Evolutionary conservation across 1,140 invertebrate genomes (phyloP).

Genomic region (Drosophila ambigua): DNA sequence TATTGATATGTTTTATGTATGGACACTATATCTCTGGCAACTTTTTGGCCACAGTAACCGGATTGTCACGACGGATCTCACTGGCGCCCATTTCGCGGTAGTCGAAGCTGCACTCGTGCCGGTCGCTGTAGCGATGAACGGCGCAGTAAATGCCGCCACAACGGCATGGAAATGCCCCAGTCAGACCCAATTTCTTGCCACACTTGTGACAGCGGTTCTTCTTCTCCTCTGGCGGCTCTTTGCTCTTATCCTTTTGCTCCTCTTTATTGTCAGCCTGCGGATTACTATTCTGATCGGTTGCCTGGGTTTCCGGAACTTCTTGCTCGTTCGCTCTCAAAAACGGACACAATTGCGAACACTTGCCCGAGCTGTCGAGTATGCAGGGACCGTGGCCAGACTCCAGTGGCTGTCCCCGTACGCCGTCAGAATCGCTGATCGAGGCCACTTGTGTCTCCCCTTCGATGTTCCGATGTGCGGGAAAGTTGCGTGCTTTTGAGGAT

Average conservation of each 20-base stretch:
- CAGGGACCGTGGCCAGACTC: neutral
- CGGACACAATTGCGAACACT: too few species aligned
- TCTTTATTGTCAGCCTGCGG: neutral
- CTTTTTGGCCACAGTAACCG: conserved; percentile 49
- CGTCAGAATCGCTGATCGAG: neutral
- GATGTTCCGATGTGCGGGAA: conserved; percentile 1
- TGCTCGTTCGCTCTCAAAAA: neutral
- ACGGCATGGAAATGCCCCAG: conserved; percentile 59
- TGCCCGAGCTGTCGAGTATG: neutral
- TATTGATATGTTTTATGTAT: too few species aligned
- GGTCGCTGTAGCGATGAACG: conserved; percentile 66
- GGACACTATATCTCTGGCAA: conserved; percentile 8
- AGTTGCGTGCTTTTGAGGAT: conserved; percentile 37
- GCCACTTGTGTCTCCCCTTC: neutral
- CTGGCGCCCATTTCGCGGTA: conserved; percentile 64
- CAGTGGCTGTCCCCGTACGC: neutral
- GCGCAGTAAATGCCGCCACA: conserved; percentile 60
- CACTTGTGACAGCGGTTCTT: conserved; percentile 63
- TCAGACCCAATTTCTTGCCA: conserved; percentile 63
- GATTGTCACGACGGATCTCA: conserved; percentile 67
- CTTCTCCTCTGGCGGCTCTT: neutral
- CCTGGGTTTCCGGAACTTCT: neutral
- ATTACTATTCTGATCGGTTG: neutral
- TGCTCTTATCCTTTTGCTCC: conserved; percentile 6
- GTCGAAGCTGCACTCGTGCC: conserved; percentile 69